Conservation (phyloP, 1,140 invertebrate species). For the Drosophila lacteicornis region DNA sequence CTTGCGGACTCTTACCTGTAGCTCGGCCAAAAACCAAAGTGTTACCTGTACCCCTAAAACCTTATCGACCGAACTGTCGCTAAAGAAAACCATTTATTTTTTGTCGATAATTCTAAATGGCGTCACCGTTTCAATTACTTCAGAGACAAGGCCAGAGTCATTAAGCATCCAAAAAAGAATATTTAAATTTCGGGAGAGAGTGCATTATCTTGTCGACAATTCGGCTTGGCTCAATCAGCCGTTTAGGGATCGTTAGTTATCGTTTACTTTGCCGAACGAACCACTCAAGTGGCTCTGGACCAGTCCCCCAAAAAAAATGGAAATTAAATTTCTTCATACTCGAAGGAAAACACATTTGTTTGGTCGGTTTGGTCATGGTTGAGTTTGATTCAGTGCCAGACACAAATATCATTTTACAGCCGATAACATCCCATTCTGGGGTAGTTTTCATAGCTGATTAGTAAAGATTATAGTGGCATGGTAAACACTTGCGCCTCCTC, state of each 20-base stretch:
- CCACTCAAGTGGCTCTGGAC: slow-evolving; percentile 17
- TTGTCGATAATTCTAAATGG: slow-evolving; percentile 39
- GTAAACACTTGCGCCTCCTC: slow-evolving; percentile 65
- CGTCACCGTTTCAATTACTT: slow-evolving; percentile 44
- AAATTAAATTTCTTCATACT: slow-evolving; percentile 21
- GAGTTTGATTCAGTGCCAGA: slow-evolving; percentile 28
- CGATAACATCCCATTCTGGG: slow-evolving; percentile 27
- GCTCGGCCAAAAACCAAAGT: slow-evolving; percentile 21
- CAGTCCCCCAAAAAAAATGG: slow-evolving; percentile 4
- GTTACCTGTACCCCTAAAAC: slow-evolving; percentile 54
- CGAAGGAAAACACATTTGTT: slow-evolving; percentile 26
- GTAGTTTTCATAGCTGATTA: slow-evolving; percentile 70
- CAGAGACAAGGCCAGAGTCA: slow-evolving; percentile 37
- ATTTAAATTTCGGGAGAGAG: slow-evolving; percentile 26
- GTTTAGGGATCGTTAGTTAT: slow-evolving; percentile 59
- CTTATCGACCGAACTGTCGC: slow-evolving; percentile 41
- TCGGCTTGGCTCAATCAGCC: slow-evolving; percentile 41
- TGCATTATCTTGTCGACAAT: slow-evolving; percentile 60
- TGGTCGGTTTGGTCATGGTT: slow-evolving; percentile 51
- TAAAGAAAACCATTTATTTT: slow-evolving; percentile 37
- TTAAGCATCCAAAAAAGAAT: slow-evolving; percentile 21
- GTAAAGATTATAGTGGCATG: slow-evolving; percentile 72
- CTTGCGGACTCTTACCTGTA: slow-evolving; percentile 52
- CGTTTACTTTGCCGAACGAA: slow-evolving; percentile 30
- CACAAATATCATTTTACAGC: slow-evolving; percentile 58